A percentile compares a stretch with the other conserved stretches of the same genome.
These are phyloP conservation scores for Microcebus lehilahytsara DNA, from an alignment of 2,113 vertebrate genomes.

Conservation along the genomic window DNA sequence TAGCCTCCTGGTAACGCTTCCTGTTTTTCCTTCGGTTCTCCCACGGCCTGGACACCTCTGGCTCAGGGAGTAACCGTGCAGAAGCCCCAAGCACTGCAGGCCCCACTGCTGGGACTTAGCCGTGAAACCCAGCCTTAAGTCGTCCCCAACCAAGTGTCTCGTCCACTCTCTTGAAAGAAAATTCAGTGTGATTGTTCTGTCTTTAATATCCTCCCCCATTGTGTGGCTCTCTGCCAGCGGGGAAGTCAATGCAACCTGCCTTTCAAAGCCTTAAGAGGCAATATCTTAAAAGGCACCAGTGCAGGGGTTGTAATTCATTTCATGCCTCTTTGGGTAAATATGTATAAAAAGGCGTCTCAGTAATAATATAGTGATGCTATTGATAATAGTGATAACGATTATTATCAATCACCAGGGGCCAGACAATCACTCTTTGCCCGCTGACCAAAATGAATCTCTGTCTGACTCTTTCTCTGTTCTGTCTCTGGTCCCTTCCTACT, in stretches of 20 bases:
- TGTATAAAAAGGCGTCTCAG: background rate
- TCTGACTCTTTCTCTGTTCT: background rate
- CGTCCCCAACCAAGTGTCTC: background rate
- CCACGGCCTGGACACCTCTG: background rate
- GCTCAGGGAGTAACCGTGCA: background rate
- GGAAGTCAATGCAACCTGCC: background rate
- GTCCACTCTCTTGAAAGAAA: background rate
- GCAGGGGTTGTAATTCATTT: background rate
- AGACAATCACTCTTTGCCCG: fast-evolving
- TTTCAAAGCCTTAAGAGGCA: background rate
- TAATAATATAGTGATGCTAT: background rate
- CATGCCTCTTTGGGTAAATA: fast-evolving
- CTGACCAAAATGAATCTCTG: background rate
- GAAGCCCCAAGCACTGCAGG: background rate
- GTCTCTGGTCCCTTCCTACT: background rate
- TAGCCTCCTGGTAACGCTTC: too few relatives aligned
- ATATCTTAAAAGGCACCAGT: background rate
- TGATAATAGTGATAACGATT: background rate
- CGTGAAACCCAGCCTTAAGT: background rate
- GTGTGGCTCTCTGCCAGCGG: background rate
- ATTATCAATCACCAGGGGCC: background rate
- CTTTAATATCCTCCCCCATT: conserved; percentile 25
- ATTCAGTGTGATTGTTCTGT: background rate
- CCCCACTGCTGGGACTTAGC: background rate
- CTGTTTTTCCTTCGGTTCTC: background rate